Conservation (phyloP, 2,797 vertebrate genomes). For the Neosalanx taihuensis region DNA sequence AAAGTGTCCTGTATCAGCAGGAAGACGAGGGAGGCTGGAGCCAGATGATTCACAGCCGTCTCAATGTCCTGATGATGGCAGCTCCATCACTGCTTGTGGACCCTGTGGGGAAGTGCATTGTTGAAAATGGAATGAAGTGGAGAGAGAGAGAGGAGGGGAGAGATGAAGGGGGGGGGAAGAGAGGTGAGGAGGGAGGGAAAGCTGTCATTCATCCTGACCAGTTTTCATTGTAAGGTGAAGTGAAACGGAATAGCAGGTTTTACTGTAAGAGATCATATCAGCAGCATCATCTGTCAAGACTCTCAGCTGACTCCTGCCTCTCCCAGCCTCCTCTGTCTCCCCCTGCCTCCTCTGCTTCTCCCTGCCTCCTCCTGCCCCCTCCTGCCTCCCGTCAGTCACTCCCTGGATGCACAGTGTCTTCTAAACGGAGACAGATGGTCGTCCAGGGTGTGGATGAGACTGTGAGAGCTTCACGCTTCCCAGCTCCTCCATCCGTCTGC, state of each 20-base stretch:
- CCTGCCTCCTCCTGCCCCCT: not conserved
- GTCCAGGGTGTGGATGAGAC: constrained; percentile 14
- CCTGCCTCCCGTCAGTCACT: constrained; percentile 5
- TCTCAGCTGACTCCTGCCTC: not conserved
- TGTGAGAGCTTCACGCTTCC: constrained; percentile 31
- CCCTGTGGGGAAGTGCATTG: constrained; percentile 60
- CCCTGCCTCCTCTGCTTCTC: not conserved
- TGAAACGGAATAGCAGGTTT: constrained; percentile 31
- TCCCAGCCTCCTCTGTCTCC: not conserved
- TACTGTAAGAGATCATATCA: constrained; percentile 23
- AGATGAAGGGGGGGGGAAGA: constrained; percentile 13
- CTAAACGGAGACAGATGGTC: constrained; percentile 10
- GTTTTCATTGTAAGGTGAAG: constrained; percentile 34
- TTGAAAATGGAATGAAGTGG: constrained; percentile 41
- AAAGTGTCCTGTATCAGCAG: not conserved
- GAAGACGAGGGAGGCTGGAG: constrained; percentile 26
- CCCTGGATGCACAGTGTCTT: constrained; percentile 17
- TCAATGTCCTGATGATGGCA: constrained; percentile 55
- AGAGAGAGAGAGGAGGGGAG: constrained; percentile 8
- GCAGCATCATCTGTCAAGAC: not conserved
- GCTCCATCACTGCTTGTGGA: constrained; percentile 60
- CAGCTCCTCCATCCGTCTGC: constrained; percentile 23
- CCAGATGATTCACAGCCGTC: constrained; percentile 54
- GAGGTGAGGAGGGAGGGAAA: constrained; percentile 21
- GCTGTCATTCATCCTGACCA: constrained; percentile 17